Base-by-base conservation (phyloP, 2,113 vertebrate genomes). In the Budorcas taxicolor region DNA sequence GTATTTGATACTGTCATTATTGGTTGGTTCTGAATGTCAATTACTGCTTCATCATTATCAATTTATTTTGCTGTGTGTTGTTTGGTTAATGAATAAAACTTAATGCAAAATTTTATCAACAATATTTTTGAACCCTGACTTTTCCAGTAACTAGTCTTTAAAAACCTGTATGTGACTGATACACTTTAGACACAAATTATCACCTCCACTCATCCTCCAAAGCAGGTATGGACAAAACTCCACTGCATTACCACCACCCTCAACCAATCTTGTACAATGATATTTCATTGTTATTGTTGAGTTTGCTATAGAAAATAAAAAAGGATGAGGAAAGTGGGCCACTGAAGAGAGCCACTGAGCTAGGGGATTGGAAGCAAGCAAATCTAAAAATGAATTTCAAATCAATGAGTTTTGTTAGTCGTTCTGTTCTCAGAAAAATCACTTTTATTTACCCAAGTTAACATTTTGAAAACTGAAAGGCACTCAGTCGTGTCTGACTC, bases 321-420 rank as follows among this genome's bases (percentile, higher is more conserved):
- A 87, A 81, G 16, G 74, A 80, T 47, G 8, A 29, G 21, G 27
- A 86, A 96, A 71, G 57, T 29, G 13, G 10, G 29, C 23, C 36
- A 94, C 13, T 36, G 40, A 95, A 62, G 25, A 60, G 2, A 83
- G 87, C 16, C 29, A 45, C n/a, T 62, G 45, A 85, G 76, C 15
- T 71, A 71, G 11, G 33, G 78, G 15, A 81, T 5, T 50, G 2
- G 33, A 45, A 94, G 57, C n/a, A 96, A 92, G 47, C n/a, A 84
- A 55, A 36, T 84, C 33, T 55, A 90, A 92, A 87, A 85, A 33
- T 40, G 11, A 36, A 89, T 95, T 89, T 91, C 80, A 96, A 97
- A 92, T 16, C 19, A 95, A 43, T 58, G 10, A 92, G 95, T 91
- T 95, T 64, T 93, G 40, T 81, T 74, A 89, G 52, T 47, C 87